phyloP scores from a whole-genome alignment of 2,113 vertebrate genomes.

The Cettia cetti region DNA sequence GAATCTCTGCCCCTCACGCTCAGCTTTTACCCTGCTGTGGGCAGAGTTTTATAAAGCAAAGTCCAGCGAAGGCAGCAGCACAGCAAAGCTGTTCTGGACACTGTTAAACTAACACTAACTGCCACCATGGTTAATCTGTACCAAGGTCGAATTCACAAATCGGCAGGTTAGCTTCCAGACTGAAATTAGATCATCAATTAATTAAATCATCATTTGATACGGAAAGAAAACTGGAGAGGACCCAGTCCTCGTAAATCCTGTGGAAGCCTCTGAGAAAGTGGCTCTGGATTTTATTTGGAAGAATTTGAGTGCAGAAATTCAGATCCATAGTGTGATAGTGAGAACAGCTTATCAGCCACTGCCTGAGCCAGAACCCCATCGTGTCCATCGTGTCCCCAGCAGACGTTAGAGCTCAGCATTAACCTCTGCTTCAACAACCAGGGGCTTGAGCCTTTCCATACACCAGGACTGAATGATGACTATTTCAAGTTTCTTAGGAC shows the following conservation, averaged over 20 bases:
- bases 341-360: not conserved
- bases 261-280: not conserved
- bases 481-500: constrained; percentile 2
- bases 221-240: not conserved
- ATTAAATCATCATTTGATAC: constrained; percentile 37
- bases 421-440: not conserved
- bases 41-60: not conserved
- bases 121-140: not conserved
- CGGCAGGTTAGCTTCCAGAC: not conserved
- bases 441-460: not conserved
- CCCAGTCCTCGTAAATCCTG: not conserved
- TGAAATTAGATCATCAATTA: constrained; percentile 48
- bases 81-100: not conserved
- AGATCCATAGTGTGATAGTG: not conserved
- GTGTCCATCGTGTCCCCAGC: not conserved
- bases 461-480: not conserved
- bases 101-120: not conserved
- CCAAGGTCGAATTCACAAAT: constrained; percentile 26
- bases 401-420: not conserved
- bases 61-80: not conserved
- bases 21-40: not conserved
- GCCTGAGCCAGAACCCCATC: not conserved
- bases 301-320: not conserved
- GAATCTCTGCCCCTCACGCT: not conserved
- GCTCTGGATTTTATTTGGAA: not conserved